Conservation (phyloP, 1,140 invertebrate genomes). For the Chlorops oryzae region DNA sequence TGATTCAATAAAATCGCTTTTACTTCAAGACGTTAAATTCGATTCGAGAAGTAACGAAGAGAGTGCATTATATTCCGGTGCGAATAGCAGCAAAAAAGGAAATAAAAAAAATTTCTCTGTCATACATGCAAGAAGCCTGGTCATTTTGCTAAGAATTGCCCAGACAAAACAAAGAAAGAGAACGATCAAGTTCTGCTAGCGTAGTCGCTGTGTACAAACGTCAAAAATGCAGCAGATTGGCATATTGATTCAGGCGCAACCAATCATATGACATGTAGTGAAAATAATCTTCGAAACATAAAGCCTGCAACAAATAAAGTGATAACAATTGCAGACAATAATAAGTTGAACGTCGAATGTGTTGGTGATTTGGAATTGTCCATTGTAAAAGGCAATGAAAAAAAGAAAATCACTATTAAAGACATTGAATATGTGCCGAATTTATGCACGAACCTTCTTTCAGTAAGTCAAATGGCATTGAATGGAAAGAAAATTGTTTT, state of each 20-base stretch:
- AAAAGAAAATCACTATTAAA: background rate
- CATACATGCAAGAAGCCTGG: no score
- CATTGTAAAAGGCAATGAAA: background rate
- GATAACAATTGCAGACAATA: constrained; percentile 9
- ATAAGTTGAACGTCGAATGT: constrained; percentile 8
- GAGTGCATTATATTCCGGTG: background rate
- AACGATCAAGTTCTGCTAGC: no score
- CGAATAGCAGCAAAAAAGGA: background rate
- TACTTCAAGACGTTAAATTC: constrained; percentile 33
- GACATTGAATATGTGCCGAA: background rate
- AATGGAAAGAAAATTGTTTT: background rate
- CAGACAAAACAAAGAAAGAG: no score
- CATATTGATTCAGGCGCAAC: constrained; percentile 5
- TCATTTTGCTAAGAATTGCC: no score
- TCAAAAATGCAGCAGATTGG: constrained; percentile 1
- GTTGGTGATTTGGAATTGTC: constrained; percentile 3
- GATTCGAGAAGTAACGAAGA: constrained; percentile 4
- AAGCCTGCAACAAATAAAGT: background rate
- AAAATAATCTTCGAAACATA: background rate
- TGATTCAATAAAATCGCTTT: no score
- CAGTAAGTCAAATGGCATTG: constrained; percentile 4
- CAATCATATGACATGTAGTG: background rate
- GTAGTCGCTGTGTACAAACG: background rate
- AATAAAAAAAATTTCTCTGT: background rate
- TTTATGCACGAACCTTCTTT: constrained; percentile 2